Percentiles rank a stretch among this genome's conserved stretches.
Evolutionary conservation across 2,888 invertebrate genomes (phyloP).

Genomic region (Sthenelais limicola): DNA sequence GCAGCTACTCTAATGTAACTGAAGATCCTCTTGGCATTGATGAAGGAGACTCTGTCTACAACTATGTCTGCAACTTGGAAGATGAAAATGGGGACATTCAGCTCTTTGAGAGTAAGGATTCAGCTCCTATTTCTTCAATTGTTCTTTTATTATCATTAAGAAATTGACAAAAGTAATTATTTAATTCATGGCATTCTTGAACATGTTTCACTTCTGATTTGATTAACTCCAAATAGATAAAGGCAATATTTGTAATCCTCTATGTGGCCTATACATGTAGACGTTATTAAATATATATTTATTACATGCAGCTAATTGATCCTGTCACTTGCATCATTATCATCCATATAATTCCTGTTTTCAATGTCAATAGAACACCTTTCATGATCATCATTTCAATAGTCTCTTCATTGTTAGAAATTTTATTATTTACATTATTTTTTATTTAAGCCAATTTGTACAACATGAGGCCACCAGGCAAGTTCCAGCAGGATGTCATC

Average conservation of each 20-base stretch:
- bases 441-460: slow-evolving; percentile 1
- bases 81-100: slow-evolving; percentile 4
- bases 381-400: neutral
- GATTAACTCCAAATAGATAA: too few species aligned
- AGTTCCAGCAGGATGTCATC: neutral
- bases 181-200: too few species aligned
- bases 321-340: neutral
- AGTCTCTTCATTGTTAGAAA: neutral
- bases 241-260: too few species aligned
- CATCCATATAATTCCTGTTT: neutral
- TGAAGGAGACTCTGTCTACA: slow-evolving; percentile 18
- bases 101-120: slow-evolving; percentile 12
- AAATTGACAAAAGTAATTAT: too few species aligned
- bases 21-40: neutral
- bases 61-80: slow-evolving; percentile 14
- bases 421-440: neutral
- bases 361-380: neutral
- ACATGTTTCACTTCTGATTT: too few species aligned
- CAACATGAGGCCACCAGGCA: slow-evolving; percentile 2
- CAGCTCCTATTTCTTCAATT: too few species aligned
- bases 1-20: slow-evolving; percentile 17
- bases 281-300: too few species aligned
- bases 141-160: too few species aligned
- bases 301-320: too few species aligned
- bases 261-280: too few species aligned